phyloP scores from a whole-genome alignment of 92 coral and sea anemone species.

The Metridium senile region DNA sequence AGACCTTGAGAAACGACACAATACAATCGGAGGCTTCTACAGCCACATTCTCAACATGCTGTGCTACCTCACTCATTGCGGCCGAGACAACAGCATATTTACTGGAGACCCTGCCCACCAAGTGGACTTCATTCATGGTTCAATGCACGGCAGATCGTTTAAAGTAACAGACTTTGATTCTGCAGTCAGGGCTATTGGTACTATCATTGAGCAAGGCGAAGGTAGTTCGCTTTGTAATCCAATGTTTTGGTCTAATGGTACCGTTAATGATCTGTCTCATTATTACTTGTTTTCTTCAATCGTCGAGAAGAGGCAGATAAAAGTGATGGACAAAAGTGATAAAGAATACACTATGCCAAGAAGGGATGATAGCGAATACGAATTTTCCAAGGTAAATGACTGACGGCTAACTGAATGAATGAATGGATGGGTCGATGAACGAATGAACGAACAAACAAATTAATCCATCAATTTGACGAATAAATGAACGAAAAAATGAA shows the following conservation, averaged over 20 bases:
- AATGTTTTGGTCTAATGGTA: constrained; percentile 48
- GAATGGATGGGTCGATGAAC: too few species aligned
- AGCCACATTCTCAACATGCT: constrained; percentile 53
- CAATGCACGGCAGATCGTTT: constrained; percentile 39
- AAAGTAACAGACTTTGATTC: constrained; percentile 52
- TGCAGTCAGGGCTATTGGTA: constrained; percentile 59
- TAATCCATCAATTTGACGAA: too few species aligned
- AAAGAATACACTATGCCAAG: background rate
- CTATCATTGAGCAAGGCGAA: constrained; percentile 72
- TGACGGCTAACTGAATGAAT: too few species aligned
- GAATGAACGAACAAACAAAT: too few species aligned
- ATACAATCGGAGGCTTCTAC: constrained; percentile 76
- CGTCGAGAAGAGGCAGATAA: constrained; percentile 58
- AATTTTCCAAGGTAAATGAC: constrained; percentile 7
- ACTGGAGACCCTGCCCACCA: constrained; percentile 52
- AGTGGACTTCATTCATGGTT: constrained; percentile 18
- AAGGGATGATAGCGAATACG: background rate
- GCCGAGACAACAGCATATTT: constrained; percentile 57
- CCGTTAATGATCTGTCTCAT: constrained; percentile 56
- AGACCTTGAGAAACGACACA: constrained; percentile 31
- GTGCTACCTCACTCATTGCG: constrained; percentile 55
- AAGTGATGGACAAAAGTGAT: constrained; percentile 3
- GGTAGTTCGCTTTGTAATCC: constrained; percentile 84
- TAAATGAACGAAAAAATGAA: too few species aligned
- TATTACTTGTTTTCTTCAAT: constrained; percentile 68